Evolutionary conservation across 2,888 invertebrate genomes (phyloP).

Genomic region (Caenorhabditis panamensis): DNA sequence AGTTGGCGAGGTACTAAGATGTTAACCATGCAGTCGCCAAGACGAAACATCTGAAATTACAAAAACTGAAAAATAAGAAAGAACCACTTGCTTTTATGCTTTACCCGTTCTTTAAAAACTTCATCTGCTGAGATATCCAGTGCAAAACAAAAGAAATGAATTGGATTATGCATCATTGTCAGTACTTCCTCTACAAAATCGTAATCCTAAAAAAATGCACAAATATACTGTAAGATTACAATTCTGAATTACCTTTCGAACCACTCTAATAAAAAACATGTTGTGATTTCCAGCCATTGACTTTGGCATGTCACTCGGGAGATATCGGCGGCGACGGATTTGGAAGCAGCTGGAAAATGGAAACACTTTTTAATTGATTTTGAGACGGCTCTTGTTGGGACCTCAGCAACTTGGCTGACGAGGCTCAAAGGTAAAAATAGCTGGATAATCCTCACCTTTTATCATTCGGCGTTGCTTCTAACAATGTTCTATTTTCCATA

Average conservation of each 20-base stretch:
- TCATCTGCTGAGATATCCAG: constrained; percentile 49
- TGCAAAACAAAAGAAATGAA: constrained; percentile 66
- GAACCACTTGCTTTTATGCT: no score
- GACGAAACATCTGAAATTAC: constrained; percentile 62
- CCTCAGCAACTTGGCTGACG: no score
- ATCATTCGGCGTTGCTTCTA: constrained; percentile 42
- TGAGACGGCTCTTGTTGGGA: no score
- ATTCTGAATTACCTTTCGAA: constrained; percentile 59
- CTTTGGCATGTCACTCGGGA: constrained; percentile 65
- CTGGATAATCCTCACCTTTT: constrained; percentile 15
- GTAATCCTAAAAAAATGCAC: constrained; percentile 53
- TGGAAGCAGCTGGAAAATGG: constrained; percentile 61
- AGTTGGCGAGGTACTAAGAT: constrained; percentile 58
- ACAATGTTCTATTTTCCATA: constrained; percentile 60
- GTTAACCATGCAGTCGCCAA: constrained; percentile 64
- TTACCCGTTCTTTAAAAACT: constrained; percentile 60
- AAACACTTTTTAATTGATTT: background rate
- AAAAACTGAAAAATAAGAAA: no score
- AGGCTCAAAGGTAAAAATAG: background rate
- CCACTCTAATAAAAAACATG: constrained; percentile 66
- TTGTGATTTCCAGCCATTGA: constrained; percentile 64
- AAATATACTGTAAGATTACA: no score
- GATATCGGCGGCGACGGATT: constrained; percentile 63
- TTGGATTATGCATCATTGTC: constrained; percentile 66
- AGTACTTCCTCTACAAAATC: constrained; percentile 66